Conservation (phyloP, 2,797 vertebrate species). For the Acanthiza pusilla region DNA sequence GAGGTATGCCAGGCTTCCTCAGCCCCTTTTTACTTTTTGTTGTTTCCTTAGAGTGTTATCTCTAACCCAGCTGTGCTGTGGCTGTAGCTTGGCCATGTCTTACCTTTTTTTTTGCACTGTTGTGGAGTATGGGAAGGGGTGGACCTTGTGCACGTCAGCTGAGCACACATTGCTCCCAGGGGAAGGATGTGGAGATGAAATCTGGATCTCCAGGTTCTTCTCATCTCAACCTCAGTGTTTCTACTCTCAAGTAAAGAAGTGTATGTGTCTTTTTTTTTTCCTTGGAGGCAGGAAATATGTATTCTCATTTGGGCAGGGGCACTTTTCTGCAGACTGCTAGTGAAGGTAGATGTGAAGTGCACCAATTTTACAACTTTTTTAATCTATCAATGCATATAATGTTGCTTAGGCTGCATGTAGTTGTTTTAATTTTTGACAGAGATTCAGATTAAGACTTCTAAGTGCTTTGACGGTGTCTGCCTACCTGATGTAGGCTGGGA, state of each 20-base stretch:
- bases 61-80: not conserved
- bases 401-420: not conserved
- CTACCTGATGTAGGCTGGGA: not conserved
- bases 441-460: not conserved
- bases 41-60: not conserved
- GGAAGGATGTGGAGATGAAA: not conserved
- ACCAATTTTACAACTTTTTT: not conserved
- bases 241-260: not conserved
- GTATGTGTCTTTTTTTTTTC: rapidly evolving
- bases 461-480: not conserved
- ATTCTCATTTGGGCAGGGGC: not conserved
- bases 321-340: not conserved
- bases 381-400: not conserved
- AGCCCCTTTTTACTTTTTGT: rapidly evolving
- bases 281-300: not conserved
- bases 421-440: not conserved
- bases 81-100: not conserved
- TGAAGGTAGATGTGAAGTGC: not conserved
- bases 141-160: not conserved
- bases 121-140: not conserved
- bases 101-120: not conserved
- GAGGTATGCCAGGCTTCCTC: not conserved
- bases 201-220: not conserved
- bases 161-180: not conserved
- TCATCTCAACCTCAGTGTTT: not conserved